Evolutionary conservation across 2,113 vertebrate genomes (phyloP).

Genomic region (Chinchilla lanigera): DNA sequence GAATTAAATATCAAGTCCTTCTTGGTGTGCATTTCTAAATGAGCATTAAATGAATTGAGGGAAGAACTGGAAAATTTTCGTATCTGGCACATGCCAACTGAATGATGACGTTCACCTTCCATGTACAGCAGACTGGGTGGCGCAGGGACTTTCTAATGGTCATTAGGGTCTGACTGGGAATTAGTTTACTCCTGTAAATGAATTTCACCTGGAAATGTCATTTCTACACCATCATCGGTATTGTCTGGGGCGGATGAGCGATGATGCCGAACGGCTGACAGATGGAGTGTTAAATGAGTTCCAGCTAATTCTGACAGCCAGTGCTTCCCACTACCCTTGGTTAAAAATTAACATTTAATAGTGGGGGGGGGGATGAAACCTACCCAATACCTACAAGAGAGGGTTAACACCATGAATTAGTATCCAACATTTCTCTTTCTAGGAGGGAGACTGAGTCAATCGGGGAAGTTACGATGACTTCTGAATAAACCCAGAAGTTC

Average conservation of each 20-base stretch:
- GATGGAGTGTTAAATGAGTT: slow-evolving; percentile 76
- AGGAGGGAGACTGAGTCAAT: slow-evolving; percentile 15
- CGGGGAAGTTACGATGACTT: slow-evolving; percentile 32
- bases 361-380: slow-evolving; percentile 54
- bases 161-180: slow-evolving; percentile 46
- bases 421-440: slow-evolving; percentile 60
- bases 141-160: slow-evolving; percentile 11
- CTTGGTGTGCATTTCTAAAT: slow-evolving; percentile 68
- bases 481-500: slow-evolving; percentile 60
- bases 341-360: slow-evolving; percentile 75
- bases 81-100: slow-evolving; percentile 26
- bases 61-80: neutral
- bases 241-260: slow-evolving; percentile 67
- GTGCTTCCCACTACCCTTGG: slow-evolving; percentile 68
- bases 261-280: slow-evolving; percentile 69
- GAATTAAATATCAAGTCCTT: slow-evolving; percentile 70
- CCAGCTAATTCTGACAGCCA: slow-evolving; percentile 79
- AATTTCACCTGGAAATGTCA: slow-evolving; percentile 78
- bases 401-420: slow-evolving; percentile 63
- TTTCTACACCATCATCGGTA: slow-evolving; percentile 56
- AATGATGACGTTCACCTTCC: slow-evolving; percentile 24
- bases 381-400: slow-evolving; percentile 61
- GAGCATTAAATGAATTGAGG: slow-evolving; percentile 64
- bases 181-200: slow-evolving; percentile 66
- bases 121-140: slow-evolving; percentile 12